Percentiles rank a stretch among this genome's conserved stretches.
phyloP scores from a whole-genome alignment of 2,797 vertebrate genomes.

The Molothrus aeneus region DNA sequence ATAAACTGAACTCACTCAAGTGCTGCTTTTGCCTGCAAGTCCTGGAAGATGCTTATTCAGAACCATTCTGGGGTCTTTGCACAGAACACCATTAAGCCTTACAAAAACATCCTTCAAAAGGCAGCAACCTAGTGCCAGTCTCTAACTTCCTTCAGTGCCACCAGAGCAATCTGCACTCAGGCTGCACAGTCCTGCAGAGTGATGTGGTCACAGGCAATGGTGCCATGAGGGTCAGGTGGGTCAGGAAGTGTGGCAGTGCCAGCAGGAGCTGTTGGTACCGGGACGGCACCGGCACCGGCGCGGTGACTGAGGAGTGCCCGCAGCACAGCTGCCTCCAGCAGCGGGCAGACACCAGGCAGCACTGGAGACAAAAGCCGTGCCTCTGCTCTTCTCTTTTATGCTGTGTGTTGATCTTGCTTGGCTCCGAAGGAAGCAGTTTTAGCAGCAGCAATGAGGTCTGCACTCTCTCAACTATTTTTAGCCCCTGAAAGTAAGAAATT shows the following conservation, averaged over 20 bases:
- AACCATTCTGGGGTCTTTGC: not conserved
- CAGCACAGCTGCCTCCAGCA: not conserved
- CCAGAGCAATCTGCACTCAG: not conserved
- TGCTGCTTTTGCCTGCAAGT: not conserved
- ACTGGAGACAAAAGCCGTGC: not conserved
- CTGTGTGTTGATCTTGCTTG: not conserved
- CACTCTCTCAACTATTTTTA: not conserved
- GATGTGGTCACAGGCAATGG: fast-evolving
- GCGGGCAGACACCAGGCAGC: not conserved
- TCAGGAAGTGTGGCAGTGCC: fast-evolving
- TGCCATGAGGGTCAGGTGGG: too few species aligned
- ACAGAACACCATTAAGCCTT: not conserved
- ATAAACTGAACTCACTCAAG: not conserved
- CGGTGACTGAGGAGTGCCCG: fast-evolving
- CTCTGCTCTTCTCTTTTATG: not conserved
- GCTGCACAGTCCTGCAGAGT: fast-evolving
- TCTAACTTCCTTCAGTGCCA: too few species aligned
- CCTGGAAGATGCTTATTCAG: not conserved
- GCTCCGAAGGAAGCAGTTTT: not conserved
- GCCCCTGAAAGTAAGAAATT: not conserved
- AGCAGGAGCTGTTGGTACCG: fast-evolving
- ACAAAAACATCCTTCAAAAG: not conserved
- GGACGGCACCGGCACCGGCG: fast-evolving
- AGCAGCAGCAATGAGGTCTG: not conserved
- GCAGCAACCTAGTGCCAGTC: not conserved